Base-by-base conservation (phyloP, 2,797 vertebrate species). In the Phoebastria nigripes region DNA sequence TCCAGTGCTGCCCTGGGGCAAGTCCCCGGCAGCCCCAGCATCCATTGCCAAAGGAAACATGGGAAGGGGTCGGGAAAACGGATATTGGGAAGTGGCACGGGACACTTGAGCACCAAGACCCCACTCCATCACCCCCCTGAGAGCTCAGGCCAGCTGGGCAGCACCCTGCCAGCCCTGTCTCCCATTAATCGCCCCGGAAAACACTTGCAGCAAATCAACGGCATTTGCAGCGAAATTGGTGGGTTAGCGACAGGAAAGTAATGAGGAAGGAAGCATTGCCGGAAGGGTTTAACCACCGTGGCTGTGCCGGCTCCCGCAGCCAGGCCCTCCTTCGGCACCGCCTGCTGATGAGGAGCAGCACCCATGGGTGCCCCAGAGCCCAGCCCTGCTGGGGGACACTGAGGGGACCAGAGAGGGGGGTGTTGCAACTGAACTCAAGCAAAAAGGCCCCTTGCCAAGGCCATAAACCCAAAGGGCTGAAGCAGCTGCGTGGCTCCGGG, bases 11-110 rank as follows among this genome's bases (percentile, higher is more conserved):
- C 39, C 33, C 42, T 4, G 5, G 11, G 33, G 6, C 1, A 3
- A 49, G 6, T 12, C 17, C 28, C 9, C 1, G 0, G 24, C 39
- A 73, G 15, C 16, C 29, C 16, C 46, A 0, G 0, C 11, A 4
- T 21, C 42, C 33, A 13, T 26, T 21, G 21, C 21, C 28, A 9
- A 59, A 52, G 29, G 59, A 37, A 77, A 77, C 12, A 13, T 0
- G 0, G 54, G 16, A 74, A 52, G 28, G 33, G 22, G 26, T 28
- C 46, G n/a, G 54, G 49, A 14, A 77, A 88, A 88, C 0, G 33
- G 51, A 4, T 41, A 14, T 8, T 66, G 37, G 14, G 55, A 62
- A 44, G 29, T 2, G 13, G 26, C 33, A 47, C 9, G 24, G 54
- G 49, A 79, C 12, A 10, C 26, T 2, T 4, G 41, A 87, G 71